phyloP scores from a whole-genome alignment of 2,888 invertebrate species.

The Drosophila conformis region DNA sequence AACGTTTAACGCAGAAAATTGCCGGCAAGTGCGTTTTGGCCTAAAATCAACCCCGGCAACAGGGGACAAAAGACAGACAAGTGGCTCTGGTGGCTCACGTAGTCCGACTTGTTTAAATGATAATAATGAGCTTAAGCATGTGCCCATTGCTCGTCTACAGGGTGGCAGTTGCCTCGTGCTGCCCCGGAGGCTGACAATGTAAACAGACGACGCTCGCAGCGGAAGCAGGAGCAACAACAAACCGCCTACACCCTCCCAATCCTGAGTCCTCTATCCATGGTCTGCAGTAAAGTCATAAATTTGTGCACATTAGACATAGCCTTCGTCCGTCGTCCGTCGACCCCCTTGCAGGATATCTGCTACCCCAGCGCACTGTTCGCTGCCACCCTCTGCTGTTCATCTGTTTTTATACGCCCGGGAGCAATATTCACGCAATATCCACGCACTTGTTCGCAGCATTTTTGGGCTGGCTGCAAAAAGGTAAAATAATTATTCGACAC shows the following conservation, averaged over 20 bases:
- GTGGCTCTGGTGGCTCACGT: slow-evolving; percentile 57
- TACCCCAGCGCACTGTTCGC: not conserved
- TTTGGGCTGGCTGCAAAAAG: slow-evolving; percentile 53
- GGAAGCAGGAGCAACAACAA: slow-evolving; percentile 47
- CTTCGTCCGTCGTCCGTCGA: slow-evolving; percentile 54
- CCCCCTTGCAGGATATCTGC: slow-evolving; percentile 8
- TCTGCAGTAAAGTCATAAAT: slow-evolving; percentile 81
- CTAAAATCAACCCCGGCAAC: slow-evolving; percentile 61
- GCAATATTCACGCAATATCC: slow-evolving; percentile 82
- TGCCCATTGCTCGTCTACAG: slow-evolving; percentile 51
- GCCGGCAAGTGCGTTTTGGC: slow-evolving; percentile 36
- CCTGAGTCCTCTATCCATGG: slow-evolving; percentile 24
- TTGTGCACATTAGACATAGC: slow-evolving; percentile 82
- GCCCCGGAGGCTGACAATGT: slow-evolving; percentile 64
- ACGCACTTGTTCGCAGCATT: slow-evolving; percentile 71
- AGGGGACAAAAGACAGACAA: slow-evolving; percentile 28
- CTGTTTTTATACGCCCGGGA: slow-evolving; percentile 84
- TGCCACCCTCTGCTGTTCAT: slow-evolving; percentile 61
- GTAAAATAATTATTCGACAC: slow-evolving; percentile 82
- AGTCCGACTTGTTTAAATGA: slow-evolving; percentile 77
- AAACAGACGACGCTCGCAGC: slow-evolving; percentile 52
- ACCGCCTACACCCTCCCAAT: slow-evolving; percentile 53
- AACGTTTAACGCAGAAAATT: slow-evolving; percentile 70
- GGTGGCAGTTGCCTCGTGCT: slow-evolving; percentile 52
- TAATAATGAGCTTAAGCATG: slow-evolving; percentile 82